These are phyloP conservation scores for Periparus ater DNA, from an alignment of 2,797 vertebrate species.

Conservation along the genomic window DNA sequence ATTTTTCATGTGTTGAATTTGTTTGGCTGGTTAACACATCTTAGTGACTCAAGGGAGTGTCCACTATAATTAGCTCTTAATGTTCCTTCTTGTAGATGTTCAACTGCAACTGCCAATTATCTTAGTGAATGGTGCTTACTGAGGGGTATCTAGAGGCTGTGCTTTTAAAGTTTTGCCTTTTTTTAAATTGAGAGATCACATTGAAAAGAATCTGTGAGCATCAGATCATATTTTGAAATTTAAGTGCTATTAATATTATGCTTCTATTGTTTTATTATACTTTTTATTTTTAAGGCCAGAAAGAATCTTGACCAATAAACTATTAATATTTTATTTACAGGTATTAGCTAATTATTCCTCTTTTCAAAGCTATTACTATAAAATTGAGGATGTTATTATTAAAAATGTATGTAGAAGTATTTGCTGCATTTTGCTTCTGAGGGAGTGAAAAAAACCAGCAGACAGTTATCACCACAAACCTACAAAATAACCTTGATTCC, in stretches of 20 bases:
- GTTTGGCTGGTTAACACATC: constrained; percentile 31
- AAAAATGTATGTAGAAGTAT: not conserved
- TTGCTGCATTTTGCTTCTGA: not conserved
- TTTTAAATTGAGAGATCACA: not conserved
- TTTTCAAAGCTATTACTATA: not conserved
- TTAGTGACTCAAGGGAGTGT: constrained; percentile 16
- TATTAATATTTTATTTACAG: not conserved
- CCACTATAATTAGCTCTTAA: not conserved
- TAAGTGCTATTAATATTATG: not conserved
- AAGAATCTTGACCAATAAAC: not conserved
- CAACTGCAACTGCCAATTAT: not conserved
- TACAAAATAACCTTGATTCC: not conserved
- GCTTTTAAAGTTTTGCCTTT: not conserved
- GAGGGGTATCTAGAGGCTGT: not conserved
- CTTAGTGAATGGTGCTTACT: not conserved
- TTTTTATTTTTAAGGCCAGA: not conserved
- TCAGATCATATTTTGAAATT: not conserved
- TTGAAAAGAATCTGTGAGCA: not conserved
- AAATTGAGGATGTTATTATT: not conserved
- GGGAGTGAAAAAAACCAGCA: not conserved
- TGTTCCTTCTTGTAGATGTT: not conserved
- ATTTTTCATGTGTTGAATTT: constrained; percentile 33
- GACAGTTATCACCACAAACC: not conserved
- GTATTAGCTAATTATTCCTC: not conserved
- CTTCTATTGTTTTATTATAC: not conserved